Evolutionary conservation across 2,797 vertebrate genomes (phyloP), one percentile per base, ranked within the genome.

Genomic region (Macroramphosus scolopax): DNA sequence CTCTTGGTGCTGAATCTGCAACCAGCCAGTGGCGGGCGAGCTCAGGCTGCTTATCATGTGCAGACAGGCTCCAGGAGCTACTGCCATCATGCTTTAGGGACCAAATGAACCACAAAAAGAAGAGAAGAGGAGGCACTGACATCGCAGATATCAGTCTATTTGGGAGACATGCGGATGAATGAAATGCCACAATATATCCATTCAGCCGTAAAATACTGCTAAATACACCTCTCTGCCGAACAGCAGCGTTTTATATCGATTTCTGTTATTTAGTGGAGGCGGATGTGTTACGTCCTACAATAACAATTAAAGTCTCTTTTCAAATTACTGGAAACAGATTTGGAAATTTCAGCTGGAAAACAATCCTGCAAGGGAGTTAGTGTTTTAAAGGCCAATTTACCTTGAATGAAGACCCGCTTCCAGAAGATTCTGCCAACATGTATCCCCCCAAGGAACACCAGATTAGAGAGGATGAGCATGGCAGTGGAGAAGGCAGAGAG

Each of bases 401-500:
- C 96, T 91, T 94, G 92, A 53, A 95, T 13, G 76, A 97, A 93
- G 67, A 97, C 88, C 48, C 93, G 91, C 60, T 92, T 91, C 94
- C 93, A 98, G 85, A 96, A 97, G 78, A 95, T 91, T 78, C 80
- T 90, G 50, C 93, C 95, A 22, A 98, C 88, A 1, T 95, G 91
- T 63, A 77, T 91, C 50, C 96, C 97, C 34, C 95, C 95, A 0
- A 99, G 92, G 85, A 98, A 99, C 55, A 98, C 89, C 58, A 98
- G 91, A 83, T 99, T 99, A 81, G 96, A 97, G 61, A 97, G 89
- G 88, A 99, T 96, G 84, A 98, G 84, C 88, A 96, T 88, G 14
- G 93, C 92, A 6, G 93, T 98, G 44, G 92, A 93, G 71, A 93
- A 89, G 63, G 94, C 89, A 0, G 91, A 94, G 0, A 98, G 80